These are phyloP conservation scores for Sebastes schlegelii DNA, from an alignment of 2,113 vertebrate species.

Conservation along the genomic window DNA sequence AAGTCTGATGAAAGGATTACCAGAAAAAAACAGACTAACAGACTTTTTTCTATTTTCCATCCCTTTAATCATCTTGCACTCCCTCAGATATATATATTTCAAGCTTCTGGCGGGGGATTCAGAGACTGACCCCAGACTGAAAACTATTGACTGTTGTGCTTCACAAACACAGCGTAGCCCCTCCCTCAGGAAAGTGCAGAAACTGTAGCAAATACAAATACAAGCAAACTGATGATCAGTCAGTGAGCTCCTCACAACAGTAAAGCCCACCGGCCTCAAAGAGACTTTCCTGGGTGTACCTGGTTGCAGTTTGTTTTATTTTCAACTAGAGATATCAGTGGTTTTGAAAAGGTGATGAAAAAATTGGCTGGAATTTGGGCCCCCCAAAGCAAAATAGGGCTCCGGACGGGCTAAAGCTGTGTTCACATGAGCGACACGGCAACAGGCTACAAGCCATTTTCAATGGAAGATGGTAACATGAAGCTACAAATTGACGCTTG, in stretches of 20 bases:
- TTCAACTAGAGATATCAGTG: background rate
- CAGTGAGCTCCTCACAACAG: background rate
- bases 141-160: constrained; percentile 17
- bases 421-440: too few species aligned
- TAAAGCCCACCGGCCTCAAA: background rate
- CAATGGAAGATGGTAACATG: too few species aligned
- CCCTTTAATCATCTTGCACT: background rate
- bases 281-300: background rate
- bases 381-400: background rate
- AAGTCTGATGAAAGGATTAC: background rate
- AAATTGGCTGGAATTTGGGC: background rate
- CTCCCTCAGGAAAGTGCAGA: background rate
- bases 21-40: background rate
- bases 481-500: too few species aligned
- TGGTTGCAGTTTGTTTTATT: background rate
- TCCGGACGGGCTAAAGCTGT: background rate
- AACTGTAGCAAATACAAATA: background rate
- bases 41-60: background rate
- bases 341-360: background rate
- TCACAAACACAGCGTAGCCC: background rate
- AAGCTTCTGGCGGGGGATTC: background rate
- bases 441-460: too few species aligned
- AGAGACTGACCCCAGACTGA: background rate
- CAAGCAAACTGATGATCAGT: background rate
- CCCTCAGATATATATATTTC: background rate